Evolutionary conservation across 1,140 invertebrate genomes (phyloP), one percentile per base, ranked within the genome.

Genomic region (Dendroctonus valens): DNA sequence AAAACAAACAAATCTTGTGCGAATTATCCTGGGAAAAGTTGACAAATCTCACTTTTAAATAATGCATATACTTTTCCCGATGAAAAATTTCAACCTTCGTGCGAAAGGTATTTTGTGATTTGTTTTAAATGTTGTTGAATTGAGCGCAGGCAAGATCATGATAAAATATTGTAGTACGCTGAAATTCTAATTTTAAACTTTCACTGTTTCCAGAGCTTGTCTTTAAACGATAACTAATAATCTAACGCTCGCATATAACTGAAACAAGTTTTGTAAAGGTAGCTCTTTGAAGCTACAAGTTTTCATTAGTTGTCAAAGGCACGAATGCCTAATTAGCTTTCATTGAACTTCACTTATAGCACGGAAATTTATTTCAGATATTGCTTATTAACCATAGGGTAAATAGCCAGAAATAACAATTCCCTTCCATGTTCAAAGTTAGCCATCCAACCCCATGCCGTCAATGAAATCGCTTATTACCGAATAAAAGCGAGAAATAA

Each of bases 1-100:
- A 66, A 66, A 66, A 66, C 64, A 66, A 66, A 66, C 64, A 66
- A 59, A 66, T 66, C 55, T 66, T 54, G n/a, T 66, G 57, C 46
- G 42, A 66, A 66, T 59, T 66, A 66, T 51, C 64, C 41, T 38
- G 57, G 57, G 57, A 66, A 59, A 59, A 66, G 55, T 41, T 48
- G 55, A 57, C 64, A 59, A 57, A 59, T 66, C 59, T 66, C 52
- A 59, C 55, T 14, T 66, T 59, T 66, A 66, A 66, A 66, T 66
- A 66, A 66, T 66, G 55, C 55, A 66, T 54, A 59, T 59, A 49
- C 39, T 59, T 66, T 66, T 66, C 59, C 38, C 64, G 15, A 7
- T 38, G 40, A 64, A 52, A 52, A 14, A 52, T 52, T 52, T 46
- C 12, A 46, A 46, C 42, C 26, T 0, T 46, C 4, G 12, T 46